Percentiles rank a stretch among this genome's conserved stretches.
phyloP scores from a whole-genome alignment of 2,888 invertebrate species.

The Cheilosia impressa region DNA sequence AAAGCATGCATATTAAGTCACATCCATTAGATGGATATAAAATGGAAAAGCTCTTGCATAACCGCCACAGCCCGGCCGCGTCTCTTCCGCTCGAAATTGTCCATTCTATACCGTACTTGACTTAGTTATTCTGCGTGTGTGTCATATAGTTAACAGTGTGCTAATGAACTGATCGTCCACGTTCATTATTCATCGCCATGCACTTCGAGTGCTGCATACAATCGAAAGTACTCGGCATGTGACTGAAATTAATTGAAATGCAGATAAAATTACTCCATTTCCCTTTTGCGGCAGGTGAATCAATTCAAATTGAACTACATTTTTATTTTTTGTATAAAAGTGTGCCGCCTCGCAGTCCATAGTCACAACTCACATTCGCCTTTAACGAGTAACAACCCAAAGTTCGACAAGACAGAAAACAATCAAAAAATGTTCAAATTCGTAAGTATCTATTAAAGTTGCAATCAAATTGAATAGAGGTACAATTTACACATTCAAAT shows the following conservation, averaged over 20 bases:
- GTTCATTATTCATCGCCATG: constrained; percentile 64
- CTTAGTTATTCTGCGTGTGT: constrained; percentile 53
- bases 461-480: neutral
- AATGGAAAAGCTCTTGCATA: constrained; percentile 49
- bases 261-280: constrained; percentile 53
- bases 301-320: constrained; percentile 20
- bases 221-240: constrained; percentile 69
- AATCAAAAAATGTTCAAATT: constrained; percentile 63
- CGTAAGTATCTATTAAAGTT: constrained; percentile 41
- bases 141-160: constrained; percentile 34
- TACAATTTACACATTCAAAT: neutral
- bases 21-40: constrained; percentile 1
- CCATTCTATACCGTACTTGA: constrained; percentile 10
- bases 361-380: constrained; percentile 53
- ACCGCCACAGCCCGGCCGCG: constrained; percentile 15
- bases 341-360: constrained; percentile 14
- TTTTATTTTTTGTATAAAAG: constrained; percentile 63
- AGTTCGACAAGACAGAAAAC: neutral
- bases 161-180: constrained; percentile 52
- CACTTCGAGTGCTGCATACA: constrained; percentile 27
- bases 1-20: constrained; percentile 22
- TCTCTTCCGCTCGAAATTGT: constrained; percentile 10
- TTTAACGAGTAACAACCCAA: constrained; percentile 44
- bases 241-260: constrained; percentile 63
- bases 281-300: constrained; percentile 21